Base-by-base conservation (phyloP, 2,113 vertebrate species). In the Astur gentilis region DNA sequence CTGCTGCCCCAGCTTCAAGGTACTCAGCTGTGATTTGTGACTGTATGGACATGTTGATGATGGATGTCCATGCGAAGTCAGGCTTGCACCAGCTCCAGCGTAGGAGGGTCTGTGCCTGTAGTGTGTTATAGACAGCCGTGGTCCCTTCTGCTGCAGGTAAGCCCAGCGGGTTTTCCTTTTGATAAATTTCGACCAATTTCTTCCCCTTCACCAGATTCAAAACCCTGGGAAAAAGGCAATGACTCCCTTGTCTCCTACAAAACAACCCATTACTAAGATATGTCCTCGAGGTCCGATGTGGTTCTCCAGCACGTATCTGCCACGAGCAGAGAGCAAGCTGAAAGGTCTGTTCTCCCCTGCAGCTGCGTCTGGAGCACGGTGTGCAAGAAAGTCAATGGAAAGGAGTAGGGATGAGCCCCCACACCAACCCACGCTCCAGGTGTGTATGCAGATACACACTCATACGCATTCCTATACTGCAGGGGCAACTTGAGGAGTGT, bases 391-490 rank as follows among this genome's bases (percentile, higher is more conserved):
- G 31, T n/a, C 32, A n/a, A 2, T 4, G 27, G 60, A 58, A 45
- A 58, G 34, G 3, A 32, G 26, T 2, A 44, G 29, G 38, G 22
- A 32, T 72, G 26, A 21, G 64, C 38, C 21, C 32, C 23, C 40
- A 76, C 3, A 9, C 1, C 32, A 76, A 40, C 18, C 31, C 36
- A 19, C 0, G 0, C 19, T 49, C 44, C 49, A 22, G 71, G 25
- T 9, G 16, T 1, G 1, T 23, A 49, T 3, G 9, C 14, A 66
- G 34, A 13, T 6, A 17, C 1, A 3, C 36, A 9, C 5, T 49
- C 32, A 18, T 44, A 32, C 0, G 2, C 12, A 12, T 61, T n/a
- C 42, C 22, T 2, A 6, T 15, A 23, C 8, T 4, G 3, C 29
- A 73, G 69, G 27, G 32, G 2, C 34, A 70, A 21, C 25, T 8